Base-by-base conservation (phyloP, 2,888 invertebrate genomes). In the Girardia tigrina region DNA sequence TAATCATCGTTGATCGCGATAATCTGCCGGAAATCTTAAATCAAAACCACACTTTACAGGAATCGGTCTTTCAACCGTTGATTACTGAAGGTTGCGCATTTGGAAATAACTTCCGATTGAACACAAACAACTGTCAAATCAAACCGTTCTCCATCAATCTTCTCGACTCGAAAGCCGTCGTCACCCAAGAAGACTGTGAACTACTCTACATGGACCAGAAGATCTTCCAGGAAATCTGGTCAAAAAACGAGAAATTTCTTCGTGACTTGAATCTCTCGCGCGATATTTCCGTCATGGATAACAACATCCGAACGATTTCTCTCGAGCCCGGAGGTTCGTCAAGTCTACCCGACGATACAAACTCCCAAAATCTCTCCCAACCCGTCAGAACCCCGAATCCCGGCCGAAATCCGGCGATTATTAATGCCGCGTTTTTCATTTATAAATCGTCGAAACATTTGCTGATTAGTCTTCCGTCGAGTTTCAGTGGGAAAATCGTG, bases 151-250 rank as follows among this genome's bases (percentile, higher is more conserved):
- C 56, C 2, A 56, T 56, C n/a, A 56, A 56, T 56, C 56, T 56
- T n/a, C 56, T 56, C n/a, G 56, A 56, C 23, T 56, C 56, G 80
- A 88, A 88, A 79, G 89, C 89, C 36, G 89, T 90, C 76, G 87
- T 89, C 78, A 90, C 90, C 72, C 87, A 88, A 81, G 89, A 89
- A 79, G 88, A 88, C 78, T 90, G 90, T 81, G 90, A 90, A 83
- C 86, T 90, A 77, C 86, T 90, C 36, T 86, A 90, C 29, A 89
- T 90, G 74, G 89, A 90, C 82, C 89, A 89, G 82, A 88, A 88
- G 80, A 90, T 90, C 84, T 90, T 90, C 84, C 88, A 88, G 80
- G 86, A 89, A 78, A 88, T 90, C 80, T 90, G 89, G 89, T 89
- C 90, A 88, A 90, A 90, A 85, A 86, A 87, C 75, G 23, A 77